Evolutionary conservation across 2,113 vertebrate species (phyloP), one percentile per base, ranked within the genome.

Genomic region (Epinephelus cyanopodus): DNA sequence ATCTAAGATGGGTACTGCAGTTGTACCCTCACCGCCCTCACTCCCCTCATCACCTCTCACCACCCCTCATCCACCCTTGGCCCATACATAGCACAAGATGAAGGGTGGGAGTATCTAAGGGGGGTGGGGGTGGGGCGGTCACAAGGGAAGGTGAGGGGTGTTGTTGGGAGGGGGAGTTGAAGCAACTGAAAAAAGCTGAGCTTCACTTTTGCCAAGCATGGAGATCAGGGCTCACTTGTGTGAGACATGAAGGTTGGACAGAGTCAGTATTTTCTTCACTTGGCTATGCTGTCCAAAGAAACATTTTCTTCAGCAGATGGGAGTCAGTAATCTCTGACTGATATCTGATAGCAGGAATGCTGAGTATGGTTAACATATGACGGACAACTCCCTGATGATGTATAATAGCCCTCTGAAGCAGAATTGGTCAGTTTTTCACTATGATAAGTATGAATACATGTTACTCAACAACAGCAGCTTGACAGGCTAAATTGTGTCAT

Each of bases 11-110:
- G 84, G 73, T 54, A 29, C 83, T 89, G 68, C 92, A 93, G 94
- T 94, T 95, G 91, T 74, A 77, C 74, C 87, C 87, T 61, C 78
- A 53, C 81, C 53, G 81, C 79, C 61, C 62, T 58, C 60, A 57
- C 71, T 17, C n/a, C 74, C 87, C 87, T 19, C 19, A 23, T 23
- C 23, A 29, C 54, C 53, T 29, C 66, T 45, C 78, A 9, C 60
- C 48, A 47, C 79, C 75, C 77, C 62, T 29, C 66, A 25, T 56
- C 87, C 54, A 48, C 60, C 33, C 56, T 45, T 83, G 77, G 52
- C 57, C 89, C 92, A 95, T 90, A 95, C 86, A 95, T 93, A 95
- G 94, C 77, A 64, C 84, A 82, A 83, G 71, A 79, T 76, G 39
- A n/a, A 37, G 6, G 33, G 33, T 42, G 45, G 57, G 77, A 56